Evolutionary conservation across 1,140 invertebrate species (phyloP).

Genomic region (Heliothis subflexa): DNA sequence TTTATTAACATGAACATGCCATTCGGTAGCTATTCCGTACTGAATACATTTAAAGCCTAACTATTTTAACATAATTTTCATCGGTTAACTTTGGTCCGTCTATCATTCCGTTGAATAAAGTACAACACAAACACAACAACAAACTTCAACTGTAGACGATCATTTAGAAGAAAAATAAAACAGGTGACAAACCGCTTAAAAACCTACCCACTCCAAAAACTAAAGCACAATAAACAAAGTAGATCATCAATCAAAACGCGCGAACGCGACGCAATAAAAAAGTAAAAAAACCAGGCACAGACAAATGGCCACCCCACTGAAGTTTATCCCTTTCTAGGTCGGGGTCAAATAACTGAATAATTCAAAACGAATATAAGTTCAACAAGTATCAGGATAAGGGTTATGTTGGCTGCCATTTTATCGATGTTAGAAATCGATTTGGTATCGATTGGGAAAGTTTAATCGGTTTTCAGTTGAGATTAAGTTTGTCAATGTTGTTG

Average conservation of each 20-base stretch:
- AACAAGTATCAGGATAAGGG: slow-evolving; percentile 13
- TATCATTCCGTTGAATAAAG: neutral
- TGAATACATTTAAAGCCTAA: too few relatives aligned
- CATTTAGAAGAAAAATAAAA: neutral
- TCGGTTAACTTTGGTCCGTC: too few relatives aligned
- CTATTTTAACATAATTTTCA: too few relatives aligned
- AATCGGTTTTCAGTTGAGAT: neutral
- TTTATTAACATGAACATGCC: too few relatives aligned
- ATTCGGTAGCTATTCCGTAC: too few relatives aligned
- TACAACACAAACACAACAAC: neutral
- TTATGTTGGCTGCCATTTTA: neutral
- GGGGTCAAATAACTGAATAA: slow-evolving; percentile 29
- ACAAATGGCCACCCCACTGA: neutral
- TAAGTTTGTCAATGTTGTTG: neutral
- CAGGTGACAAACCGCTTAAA: neutral
- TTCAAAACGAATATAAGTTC: slow-evolving; percentile 28
- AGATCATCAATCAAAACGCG: slow-evolving; percentile 16
- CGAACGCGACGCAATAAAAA: slow-evolving; percentile 17
- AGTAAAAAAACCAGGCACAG: neutral
- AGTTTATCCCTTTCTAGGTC: slow-evolving; percentile 10
- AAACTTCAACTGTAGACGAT: neutral
- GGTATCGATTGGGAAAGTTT: neutral
- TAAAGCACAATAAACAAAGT: neutral
- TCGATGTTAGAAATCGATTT: neutral
- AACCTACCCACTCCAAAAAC: neutral